phyloP scores from a whole-genome alignment of 2,113 vertebrate genomes.

The Heptranchias perlo region DNA sequence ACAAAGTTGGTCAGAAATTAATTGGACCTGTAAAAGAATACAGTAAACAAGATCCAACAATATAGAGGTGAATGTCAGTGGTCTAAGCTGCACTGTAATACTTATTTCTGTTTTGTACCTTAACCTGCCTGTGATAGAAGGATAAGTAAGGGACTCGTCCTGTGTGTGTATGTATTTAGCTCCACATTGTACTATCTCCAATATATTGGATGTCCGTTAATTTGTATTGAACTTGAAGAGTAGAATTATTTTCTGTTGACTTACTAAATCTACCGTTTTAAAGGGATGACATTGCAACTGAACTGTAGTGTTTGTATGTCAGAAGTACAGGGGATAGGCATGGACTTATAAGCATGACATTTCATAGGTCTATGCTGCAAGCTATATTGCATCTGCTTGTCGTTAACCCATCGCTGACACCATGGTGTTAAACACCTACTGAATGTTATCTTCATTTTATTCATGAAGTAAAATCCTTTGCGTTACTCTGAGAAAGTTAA shows the following conservation, averaged over 20 bases:
- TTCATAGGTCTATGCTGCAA: too few relatives aligned
- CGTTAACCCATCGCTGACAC: too few relatives aligned
- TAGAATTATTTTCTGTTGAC: not conserved
- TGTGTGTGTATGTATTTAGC: not conserved
- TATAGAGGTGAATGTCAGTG: not conserved
- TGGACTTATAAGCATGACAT: too few relatives aligned
- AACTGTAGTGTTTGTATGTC: not conserved
- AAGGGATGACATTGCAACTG: not conserved
- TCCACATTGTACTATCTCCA: not conserved
- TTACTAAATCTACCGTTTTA: not conserved
- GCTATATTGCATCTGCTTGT: too few relatives aligned
- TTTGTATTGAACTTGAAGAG: not conserved
- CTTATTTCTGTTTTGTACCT: not conserved
- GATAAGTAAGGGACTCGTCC: not conserved
- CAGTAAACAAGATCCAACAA: not conserved
- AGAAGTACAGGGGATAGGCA: too few relatives aligned
- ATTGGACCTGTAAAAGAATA: not conserved
- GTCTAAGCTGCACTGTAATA: not conserved
- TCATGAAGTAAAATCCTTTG: too few relatives aligned
- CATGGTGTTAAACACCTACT: too few relatives aligned
- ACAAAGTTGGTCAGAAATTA: too few relatives aligned
- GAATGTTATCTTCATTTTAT: too few relatives aligned
- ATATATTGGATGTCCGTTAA: not conserved
- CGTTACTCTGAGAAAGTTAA: too few relatives aligned
- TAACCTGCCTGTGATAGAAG: not conserved